Conservation (phyloP, 2,113 vertebrate species). For the Chaenogobius annularis region DNA sequence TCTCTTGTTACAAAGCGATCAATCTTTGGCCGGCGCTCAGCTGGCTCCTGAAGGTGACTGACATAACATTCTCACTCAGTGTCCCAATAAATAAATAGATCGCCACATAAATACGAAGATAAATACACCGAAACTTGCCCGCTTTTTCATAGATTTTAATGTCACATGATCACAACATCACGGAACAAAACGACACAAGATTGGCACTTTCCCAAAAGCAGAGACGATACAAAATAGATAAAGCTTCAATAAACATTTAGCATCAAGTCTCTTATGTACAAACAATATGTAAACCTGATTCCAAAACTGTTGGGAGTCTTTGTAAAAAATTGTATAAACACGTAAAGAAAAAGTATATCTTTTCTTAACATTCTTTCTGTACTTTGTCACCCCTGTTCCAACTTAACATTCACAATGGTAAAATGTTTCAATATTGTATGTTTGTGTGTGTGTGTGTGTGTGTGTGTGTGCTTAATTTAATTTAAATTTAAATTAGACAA, state of each 20-base stretch:
- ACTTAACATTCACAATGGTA: too few relatives aligned
- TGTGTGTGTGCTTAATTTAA: too few relatives aligned
- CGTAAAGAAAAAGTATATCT: not conserved
- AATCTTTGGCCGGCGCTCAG: conserved; percentile 36
- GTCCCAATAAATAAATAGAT: not conserved
- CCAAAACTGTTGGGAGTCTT: not conserved
- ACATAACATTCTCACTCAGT: conserved; percentile 27
- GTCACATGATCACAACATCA: conserved; percentile 61
- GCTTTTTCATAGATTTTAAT: conserved; percentile 67
- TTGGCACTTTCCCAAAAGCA: conserved; percentile 64
- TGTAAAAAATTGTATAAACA: not conserved
- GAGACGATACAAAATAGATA: conserved; percentile 64
- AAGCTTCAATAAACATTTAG: conserved; percentile 58
- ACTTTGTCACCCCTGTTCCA: too few relatives aligned
- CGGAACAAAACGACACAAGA: conserved; percentile 61
- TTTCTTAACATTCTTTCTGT: too few relatives aligned
- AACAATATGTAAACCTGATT: conserved; percentile 7
- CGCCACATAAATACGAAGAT: not conserved
- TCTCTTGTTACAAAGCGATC: conserved; percentile 27
- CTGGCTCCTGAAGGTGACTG: conserved; percentile 34
- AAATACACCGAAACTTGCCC: not conserved
- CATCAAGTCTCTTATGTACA: conserved; percentile 47
- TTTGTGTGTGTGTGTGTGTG: too few relatives aligned
- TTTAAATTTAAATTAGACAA: too few relatives aligned
- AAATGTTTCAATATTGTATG: too few relatives aligned